A percentile compares a stretch with the other conserved stretches of the same genome.
phyloP scores from a whole-genome alignment of 2,797 vertebrate species.

The Sebastes glaucus region DNA sequence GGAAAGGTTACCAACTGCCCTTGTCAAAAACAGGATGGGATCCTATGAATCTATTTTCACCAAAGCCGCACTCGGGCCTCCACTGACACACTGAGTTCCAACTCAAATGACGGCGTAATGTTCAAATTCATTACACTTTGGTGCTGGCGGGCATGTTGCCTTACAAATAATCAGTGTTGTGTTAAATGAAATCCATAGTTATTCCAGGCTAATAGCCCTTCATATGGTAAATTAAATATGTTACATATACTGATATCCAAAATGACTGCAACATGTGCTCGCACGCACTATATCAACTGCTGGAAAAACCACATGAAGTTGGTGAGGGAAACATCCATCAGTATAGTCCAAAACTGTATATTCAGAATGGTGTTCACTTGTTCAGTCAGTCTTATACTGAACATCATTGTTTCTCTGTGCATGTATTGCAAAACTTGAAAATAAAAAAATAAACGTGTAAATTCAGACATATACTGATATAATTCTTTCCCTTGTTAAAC shows the following conservation, averaged over 20 bases:
- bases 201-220: slow-evolving; percentile 3
- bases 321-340: background rate
- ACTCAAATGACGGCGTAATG: background rate
- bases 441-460: background rate
- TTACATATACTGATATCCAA: slow-evolving; percentile 2
- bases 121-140: slow-evolving; percentile 18
- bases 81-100: background rate
- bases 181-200: slow-evolving; percentile 35
- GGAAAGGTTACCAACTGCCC: background rate
- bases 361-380: background rate
- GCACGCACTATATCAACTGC: background rate
- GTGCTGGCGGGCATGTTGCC: background rate
- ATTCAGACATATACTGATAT: background rate
- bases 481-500: background rate
- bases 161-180: slow-evolving; percentile 27
- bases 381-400: background rate
- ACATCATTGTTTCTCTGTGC: background rate
- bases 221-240: slow-evolving; percentile 6
- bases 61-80: background rate
- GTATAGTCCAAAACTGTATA: background rate
- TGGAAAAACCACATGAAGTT: background rate
- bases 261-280: background rate
- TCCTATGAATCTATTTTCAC: slow-evolving; percentile 8
- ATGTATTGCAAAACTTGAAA: background rate
- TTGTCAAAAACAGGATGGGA: slow-evolving; percentile 1